These are phyloP conservation scores for Perca flavescens DNA, from an alignment of 2,113 vertebrate species.

Conservation along the genomic window DNA sequence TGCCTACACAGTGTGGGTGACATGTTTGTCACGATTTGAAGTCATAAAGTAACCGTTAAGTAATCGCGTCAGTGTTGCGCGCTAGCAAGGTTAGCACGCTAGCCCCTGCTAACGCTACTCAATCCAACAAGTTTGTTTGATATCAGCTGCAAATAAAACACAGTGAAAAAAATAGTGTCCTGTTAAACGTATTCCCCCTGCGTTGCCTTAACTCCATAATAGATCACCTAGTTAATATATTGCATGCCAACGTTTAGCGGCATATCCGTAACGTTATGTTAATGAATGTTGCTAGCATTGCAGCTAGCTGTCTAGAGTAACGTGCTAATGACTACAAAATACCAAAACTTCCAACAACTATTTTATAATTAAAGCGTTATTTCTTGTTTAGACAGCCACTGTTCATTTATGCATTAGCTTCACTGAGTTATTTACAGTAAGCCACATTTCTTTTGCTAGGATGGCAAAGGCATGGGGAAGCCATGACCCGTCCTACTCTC, in stretches of 20 bases:
- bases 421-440: neutral
- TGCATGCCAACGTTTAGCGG: neutral
- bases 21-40: constrained; percentile 15
- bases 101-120: constrained; percentile 47
- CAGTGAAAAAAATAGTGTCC: accelerated
- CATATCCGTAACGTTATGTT: neutral
- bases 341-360: neutral
- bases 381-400: neutral
- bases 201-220: neutral
- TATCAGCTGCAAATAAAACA: neutral
- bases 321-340: constrained; percentile 55
- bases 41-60: constrained; percentile 24
- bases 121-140: constrained; percentile 53
- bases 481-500: too few relatives aligned
- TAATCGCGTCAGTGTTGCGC: constrained; percentile 25
- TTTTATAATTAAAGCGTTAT: neutral
- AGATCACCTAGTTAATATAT: neutral
- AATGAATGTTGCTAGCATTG: constrained; percentile 28
- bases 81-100: constrained; percentile 65
- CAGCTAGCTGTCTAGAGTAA: constrained; percentile 51
- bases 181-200: accelerated
- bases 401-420: too few relatives aligned
- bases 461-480: too few relatives aligned
- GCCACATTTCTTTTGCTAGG: too few relatives aligned
- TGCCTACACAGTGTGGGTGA: neutral